Evolutionary conservation across 2,797 vertebrate genomes (phyloP).

Genomic region (Sylvia borin): DNA sequence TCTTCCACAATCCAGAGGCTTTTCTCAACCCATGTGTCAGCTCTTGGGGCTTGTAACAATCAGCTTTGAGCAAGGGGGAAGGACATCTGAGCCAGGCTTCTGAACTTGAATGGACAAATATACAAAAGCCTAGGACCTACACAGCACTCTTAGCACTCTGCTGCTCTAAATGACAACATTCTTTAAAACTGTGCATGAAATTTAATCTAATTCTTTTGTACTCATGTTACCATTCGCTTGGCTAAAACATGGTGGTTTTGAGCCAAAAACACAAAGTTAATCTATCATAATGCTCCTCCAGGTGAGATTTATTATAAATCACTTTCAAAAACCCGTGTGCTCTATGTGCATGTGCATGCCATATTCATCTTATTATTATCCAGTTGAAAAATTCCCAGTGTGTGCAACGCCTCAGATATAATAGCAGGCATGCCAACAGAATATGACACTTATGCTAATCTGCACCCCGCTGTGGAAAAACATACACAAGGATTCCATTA

Average conservation of each 20-base stretch:
- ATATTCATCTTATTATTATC: conserved; percentile 74
- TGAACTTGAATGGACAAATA: background rate
- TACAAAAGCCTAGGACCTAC: conserved; percentile 1
- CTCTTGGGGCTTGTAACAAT: background rate
- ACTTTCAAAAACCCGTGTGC: conserved; percentile 57
- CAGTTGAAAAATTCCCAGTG: conserved; percentile 72
- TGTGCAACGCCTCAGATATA: conserved; percentile 73
- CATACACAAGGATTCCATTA: conserved; percentile 91
- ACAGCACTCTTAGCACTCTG: conserved; percentile 3
- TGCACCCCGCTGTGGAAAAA: conserved; percentile 87
- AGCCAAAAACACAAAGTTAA: conserved; percentile 71
- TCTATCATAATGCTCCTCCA: conserved; percentile 68
- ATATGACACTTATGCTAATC: conserved; percentile 96
- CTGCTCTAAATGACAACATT: conserved; percentile 59
- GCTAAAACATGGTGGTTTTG: conserved; percentile 55
- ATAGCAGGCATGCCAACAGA: conserved; percentile 82
- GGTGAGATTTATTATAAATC: conserved; percentile 75
- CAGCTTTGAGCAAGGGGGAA: background rate
- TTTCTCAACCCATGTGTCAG: background rate
- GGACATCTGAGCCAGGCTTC: background rate
- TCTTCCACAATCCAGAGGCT: background rate
- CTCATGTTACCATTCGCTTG: conserved; percentile 55
- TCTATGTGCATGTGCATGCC: conserved; percentile 61
- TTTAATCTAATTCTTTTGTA: conserved; percentile 69
- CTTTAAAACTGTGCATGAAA: conserved; percentile 64